phyloP scores from a whole-genome alignment of 2,113 vertebrate genomes.

The Brachypteracias leptosomus region DNA sequence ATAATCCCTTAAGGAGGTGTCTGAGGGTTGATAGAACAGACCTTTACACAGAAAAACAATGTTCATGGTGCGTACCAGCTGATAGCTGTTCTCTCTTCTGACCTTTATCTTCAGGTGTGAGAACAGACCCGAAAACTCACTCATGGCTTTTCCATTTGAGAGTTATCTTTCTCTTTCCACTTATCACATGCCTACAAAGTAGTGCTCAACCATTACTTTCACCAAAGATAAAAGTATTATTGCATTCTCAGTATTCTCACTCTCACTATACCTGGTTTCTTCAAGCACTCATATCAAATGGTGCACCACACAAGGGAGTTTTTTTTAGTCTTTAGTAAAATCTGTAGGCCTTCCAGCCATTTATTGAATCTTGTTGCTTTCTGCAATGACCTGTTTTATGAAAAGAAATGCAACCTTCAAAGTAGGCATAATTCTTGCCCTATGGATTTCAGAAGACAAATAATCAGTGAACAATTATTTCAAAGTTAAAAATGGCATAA shows the following conservation, averaged over 20 bases:
- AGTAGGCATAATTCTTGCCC: background rate
- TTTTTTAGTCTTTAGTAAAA: background rate
- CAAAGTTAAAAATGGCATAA: background rate
- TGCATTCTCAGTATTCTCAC: background rate
- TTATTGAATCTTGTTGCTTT: background rate
- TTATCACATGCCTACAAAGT: background rate
- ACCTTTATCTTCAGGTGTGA: constrained; percentile 42
- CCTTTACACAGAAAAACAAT: constrained; percentile 47
- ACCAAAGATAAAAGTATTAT: background rate
- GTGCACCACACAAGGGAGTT: rapidly evolving
- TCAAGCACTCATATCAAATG: background rate
- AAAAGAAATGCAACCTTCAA: background rate
- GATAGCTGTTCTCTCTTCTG: constrained; percentile 31
- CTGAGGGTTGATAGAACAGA: background rate
- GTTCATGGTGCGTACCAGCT: background rate
- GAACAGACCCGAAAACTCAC: background rate
- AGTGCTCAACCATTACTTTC: background rate
- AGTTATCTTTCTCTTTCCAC: background rate
- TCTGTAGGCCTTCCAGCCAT: background rate
- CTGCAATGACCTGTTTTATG: background rate
- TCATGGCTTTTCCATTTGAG: background rate
- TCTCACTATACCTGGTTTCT: background rate
- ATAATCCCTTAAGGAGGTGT: constrained; percentile 14
- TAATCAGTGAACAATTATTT: background rate
- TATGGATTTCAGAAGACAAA: background rate